These are phyloP conservation scores for Cosmorhoe ocellata DNA, from an alignment of 2,888 invertebrate species.

Conservation along the genomic window DNA sequence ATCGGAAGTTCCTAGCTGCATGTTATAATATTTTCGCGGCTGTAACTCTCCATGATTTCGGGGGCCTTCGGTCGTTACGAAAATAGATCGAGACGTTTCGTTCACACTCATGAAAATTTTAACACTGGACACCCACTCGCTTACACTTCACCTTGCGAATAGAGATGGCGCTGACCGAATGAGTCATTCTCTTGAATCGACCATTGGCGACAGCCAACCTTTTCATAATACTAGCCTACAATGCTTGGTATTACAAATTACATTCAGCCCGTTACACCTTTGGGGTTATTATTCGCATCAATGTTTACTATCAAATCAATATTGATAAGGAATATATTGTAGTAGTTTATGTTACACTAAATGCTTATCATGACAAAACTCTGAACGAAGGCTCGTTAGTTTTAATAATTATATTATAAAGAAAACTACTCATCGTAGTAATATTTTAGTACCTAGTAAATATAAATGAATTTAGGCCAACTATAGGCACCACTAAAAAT, in stretches of 20 bases:
- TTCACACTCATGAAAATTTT: conserved; percentile 76
- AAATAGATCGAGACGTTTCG: conserved; percentile 78
- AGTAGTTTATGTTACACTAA: too few relatives aligned
- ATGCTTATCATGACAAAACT: too few relatives aligned
- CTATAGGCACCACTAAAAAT: too few relatives aligned
- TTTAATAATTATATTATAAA: too few relatives aligned
- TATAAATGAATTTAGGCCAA: too few relatives aligned
- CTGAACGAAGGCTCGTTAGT: too few relatives aligned
- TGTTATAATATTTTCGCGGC: conserved; percentile 61
- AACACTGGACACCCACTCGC: conserved; percentile 74
- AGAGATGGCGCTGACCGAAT: conserved; percentile 77
- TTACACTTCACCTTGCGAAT: conserved; percentile 76
- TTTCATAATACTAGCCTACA: conserved; percentile 37
- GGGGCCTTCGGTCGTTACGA: conserved; percentile 70
- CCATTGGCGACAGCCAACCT: conserved; percentile 38
- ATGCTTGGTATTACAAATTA: conserved; percentile 41
- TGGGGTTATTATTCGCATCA: too few relatives aligned
- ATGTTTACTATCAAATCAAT: too few relatives aligned
- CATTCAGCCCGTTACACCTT: conserved; percentile 30
- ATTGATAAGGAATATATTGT: too few relatives aligned
- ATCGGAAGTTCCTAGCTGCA: conserved; percentile 56
- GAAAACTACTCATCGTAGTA: too few relatives aligned
- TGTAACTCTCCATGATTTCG: conserved; percentile 47
- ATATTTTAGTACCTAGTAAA: too few relatives aligned
- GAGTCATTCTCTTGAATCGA: conserved; percentile 57